These are phyloP conservation scores for Probosciger aterrimus DNA, from an alignment of 2,113 vertebrate species.

Conservation along the genomic window DNA sequence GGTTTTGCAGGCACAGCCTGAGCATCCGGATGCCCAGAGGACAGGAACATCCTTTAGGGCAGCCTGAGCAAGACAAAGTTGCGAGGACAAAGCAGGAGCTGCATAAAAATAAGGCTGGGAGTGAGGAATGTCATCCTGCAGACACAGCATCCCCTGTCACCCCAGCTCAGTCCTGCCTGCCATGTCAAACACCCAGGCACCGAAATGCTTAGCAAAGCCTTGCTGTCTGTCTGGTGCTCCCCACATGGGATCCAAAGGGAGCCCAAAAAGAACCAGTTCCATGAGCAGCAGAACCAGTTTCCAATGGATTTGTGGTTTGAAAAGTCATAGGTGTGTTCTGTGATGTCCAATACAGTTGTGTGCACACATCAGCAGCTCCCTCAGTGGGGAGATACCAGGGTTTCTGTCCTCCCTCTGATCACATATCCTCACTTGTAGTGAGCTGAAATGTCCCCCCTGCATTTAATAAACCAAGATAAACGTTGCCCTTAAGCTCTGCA, in stretches of 20 bases:
- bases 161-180: fast-evolving
- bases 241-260: not conserved
- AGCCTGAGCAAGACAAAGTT: not conserved
- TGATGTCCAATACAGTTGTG: not conserved
- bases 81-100: not conserved
- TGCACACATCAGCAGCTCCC: not conserved
- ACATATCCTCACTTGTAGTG: not conserved
- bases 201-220: fast-evolving
- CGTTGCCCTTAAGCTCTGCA: not conserved
- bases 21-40: not conserved
- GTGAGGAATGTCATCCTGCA: not conserved
- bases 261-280: not conserved
- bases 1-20: not conserved
- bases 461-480: not conserved
- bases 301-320: fast-evolving
- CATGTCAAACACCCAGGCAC: fast-evolving
- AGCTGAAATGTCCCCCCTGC: not conserved
- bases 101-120: not conserved
- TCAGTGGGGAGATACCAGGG: not conserved
- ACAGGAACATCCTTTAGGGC: not conserved
- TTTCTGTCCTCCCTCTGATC: not conserved
- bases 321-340: not conserved
- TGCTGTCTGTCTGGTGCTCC: not conserved
- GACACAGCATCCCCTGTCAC: not conserved
- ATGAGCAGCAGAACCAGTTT: not conserved